Percentiles rank a stretch among this genome's conserved stretches.
Evolutionary conservation across 2,797 vertebrate genomes (phyloP).

Genomic region (Lagorchestes hirsutus): DNA sequence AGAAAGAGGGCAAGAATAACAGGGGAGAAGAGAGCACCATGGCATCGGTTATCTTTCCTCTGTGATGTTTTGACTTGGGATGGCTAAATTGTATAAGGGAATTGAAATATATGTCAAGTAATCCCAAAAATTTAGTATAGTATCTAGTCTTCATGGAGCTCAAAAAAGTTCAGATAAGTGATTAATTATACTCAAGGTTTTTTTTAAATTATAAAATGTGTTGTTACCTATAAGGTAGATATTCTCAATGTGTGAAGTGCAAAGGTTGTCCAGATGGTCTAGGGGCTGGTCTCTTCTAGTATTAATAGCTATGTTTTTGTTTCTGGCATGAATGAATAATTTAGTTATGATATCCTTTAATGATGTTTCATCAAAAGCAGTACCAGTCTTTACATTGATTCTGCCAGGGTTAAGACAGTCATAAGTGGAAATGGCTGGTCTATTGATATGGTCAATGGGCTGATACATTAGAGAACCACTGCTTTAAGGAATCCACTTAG

Average conservation of each 20-base stretch:
- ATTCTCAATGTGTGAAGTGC: not conserved
- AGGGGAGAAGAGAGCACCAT: not conserved
- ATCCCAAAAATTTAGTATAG: constrained; percentile 5
- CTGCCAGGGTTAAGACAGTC: constrained; percentile 20
- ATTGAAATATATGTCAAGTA: constrained; percentile 16
- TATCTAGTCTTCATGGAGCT: constrained; percentile 1
- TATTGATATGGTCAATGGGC: not conserved
- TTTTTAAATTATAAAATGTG: not conserved
- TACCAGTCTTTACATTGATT: not conserved
- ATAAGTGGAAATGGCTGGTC: not conserved
- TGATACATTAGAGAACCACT: constrained; percentile 4
- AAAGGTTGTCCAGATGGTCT: constrained; percentile 21
- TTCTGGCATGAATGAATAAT: not conserved
- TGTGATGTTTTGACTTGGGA: constrained; percentile 33
- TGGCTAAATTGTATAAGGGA: not conserved
- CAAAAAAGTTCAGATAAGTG: constrained; percentile 4
- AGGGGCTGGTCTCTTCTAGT: constrained; percentile 20
- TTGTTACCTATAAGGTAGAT: constrained; percentile 10
- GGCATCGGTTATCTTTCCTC: constrained; percentile 21
- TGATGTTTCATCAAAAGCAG: not conserved
- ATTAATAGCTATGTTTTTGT: constrained; percentile 39
- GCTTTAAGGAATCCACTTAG: not conserved
- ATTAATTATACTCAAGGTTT: constrained; percentile 10
- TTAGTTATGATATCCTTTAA: not conserved
- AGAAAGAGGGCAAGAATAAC: constrained; percentile 21